Base-by-base conservation (phyloP, 37 sponge, comb jelly and placozoan species). In the Amphimedon queenslandica region DNA sequence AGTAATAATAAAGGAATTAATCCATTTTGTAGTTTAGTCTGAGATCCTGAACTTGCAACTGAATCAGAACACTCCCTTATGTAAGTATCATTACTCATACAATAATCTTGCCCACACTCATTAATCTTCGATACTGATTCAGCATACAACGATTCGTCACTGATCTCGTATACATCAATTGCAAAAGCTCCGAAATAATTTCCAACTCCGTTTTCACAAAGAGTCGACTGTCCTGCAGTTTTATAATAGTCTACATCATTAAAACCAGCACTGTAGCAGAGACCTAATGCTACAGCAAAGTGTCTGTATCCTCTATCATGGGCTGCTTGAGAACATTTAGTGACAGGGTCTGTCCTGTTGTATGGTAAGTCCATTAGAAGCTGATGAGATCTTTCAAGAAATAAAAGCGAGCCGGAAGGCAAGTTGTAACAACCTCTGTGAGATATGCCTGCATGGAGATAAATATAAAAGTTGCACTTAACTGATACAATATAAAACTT, bases 151-250 rank as follows among this genome's bases (percentile, higher is more conserved):
- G n/a, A n/a, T 42, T 2, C 23, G 41, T 78, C 78, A 8, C 27
- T 42, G 33, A 78, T 69, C 10, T 56, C 37, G 32, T 78, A 78
- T 6, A 78, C 78, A 78, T 69, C 35, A 1, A 78, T 69, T 0
- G 57, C n/a, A 6, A 63, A 41, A 13, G 56, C 20, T 36, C 76
- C 76, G 40, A 8, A 10, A 8, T 58, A 60, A 36, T 63, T 63
- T 25, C 65, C 64, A 29, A 18, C 25, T 10, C 69, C 63, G 0
- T 61, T 57, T 4, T 29, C 27, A 55, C 78, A 78, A 3, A 38
- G 3, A 10, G 36, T 4, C n/a, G 78, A 78, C 10, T 68, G n/a
- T 1, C 78, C 70, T 36, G 33, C 58, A 25, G 3, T n/a, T 1
- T 24, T 75, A 28, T 55, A 82, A 24, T 41, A 58, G 28, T 32